Base-by-base conservation (phyloP, 2,888 invertebrate species). In the Platycnemis pennipes region DNA sequence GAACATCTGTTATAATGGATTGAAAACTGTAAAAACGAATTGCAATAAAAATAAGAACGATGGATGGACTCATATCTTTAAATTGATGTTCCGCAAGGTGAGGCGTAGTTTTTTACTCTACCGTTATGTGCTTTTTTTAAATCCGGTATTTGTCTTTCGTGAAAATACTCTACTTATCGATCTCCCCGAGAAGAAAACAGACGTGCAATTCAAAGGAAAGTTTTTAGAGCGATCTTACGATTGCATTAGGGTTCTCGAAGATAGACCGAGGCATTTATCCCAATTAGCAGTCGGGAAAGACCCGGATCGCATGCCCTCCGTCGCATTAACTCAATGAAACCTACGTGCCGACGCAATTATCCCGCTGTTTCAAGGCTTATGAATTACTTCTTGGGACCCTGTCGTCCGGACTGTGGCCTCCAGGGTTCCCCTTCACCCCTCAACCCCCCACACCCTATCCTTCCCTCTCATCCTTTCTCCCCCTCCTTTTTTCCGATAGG, bases 261-360 rank as follows among this genome's bases (percentile, higher is more conserved):
- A 77, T 26, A 77, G 7, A 77, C 37, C 77, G 77, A 77, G 37
- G 77, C 77, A 77, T 77, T 77, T 37, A 77, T 77, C 77, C 77
- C 77, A 77, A 77, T 77, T 77, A 77, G 31, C 77, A 77, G 31
- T 11, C 77, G 31, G 11, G 77, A 37, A 37, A 77, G 77, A 31
- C 19, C 26, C 26, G 37, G 37, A 13, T 26, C 77, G 13, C 77
- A 37, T 37, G 77, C 31, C 37, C 37, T 13, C 77, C 37, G 77
- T 77, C 77, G 77, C 77, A 77, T 77, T 77, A 77, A 77, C 77
- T 77, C 77, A 77, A 77, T 77, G 77, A 37, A 77, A 44, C 45
- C 37, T n/a, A 87, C 46, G 87, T 87, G 45, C 45, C 87, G 46
- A 87, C 46, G 45, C 42, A 44, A 87, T 87, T 87, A 87, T n/a